Evolutionary conservation across 1,140 invertebrate species (phyloP), one percentile per base, ranked within the genome.

Genomic region (Sitobion miscanthi): DNA sequence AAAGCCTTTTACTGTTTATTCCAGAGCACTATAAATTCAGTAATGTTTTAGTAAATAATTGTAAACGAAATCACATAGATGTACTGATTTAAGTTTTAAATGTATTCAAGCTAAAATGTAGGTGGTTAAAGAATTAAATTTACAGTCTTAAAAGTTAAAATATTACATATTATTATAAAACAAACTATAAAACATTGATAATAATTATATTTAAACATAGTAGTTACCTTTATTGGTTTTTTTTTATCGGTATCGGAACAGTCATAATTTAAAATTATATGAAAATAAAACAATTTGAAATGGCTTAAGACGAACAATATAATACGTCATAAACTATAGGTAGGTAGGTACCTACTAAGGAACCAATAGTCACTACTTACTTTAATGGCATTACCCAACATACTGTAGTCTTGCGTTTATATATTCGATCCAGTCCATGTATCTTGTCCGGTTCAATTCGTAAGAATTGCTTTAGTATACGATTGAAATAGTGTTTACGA

Each of bases 261-360:
- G 62, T 17, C n/a, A 35, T 69, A n/a, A 17, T 77, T 77, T 35
- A 77, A 35, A n/a, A 77, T 17, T n/a, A 17, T 17, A 35, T n/a
- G 62, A n/a, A 77, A 77, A 54, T 21, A 69, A 77, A 77, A n/a
- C 23, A 14, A 77, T 35, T 54, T n/a, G 62, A 77, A 77, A 77
- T n/a, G 62, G 62, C 0, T 77, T 35, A 35, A 77, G 62, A 77
- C n/a, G 11, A 69, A 4, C 30, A 69, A 69, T 30, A 69, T 77
- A 77, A 77, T 69, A 69, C n/a, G 62, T 77, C 62, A 77, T 77
- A 77, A 77, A 77, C n/a, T 77, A 77, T 77, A n/a, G 30, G 62
- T n/a, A n/a, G 30, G 62, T n/a, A 77, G 14, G 4, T 35, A 69
- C 62, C 30, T 62, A n/a, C 62, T 77, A 77, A 17, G 62, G 17